Base-by-base conservation (phyloP, 2,888 invertebrate species). In the Caenorhabditis auriculariae region DNA sequence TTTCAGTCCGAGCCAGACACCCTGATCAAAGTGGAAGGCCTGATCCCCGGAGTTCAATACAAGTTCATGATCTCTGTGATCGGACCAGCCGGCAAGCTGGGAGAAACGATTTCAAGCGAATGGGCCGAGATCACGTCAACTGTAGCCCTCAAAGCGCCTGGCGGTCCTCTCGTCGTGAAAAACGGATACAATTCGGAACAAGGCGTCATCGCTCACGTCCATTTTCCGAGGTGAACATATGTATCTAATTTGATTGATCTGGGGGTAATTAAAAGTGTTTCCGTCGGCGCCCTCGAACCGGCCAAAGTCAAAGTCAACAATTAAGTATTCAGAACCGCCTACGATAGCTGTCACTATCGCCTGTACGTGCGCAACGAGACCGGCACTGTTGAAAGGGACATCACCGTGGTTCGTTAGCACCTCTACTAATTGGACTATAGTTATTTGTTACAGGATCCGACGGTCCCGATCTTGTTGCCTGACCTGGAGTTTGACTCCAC, bases 1-100 rank as follows among this genome's bases (percentile, higher is more conserved):
- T 61, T 75, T 42, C 58, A 75, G 75, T 69, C 77, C n/a, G 78
- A 78, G 54, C 54, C 69, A 2, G 58, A 57, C 23, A 62, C 51
- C 19, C 55, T 67, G 17, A 67, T 78, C 60, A 60, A 64, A 24
- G 77, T 74, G 1, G 76, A 76, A 27, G 76, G 76, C 17, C 53
- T 79, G 41, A 69, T 76, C 23, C 74, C 79, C n/a, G 79, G 79
- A 9, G 65, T 74, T 6, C 72, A 74, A 43, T 79, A 79, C 62
- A 72, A 69, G 26, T 79, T 79, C 59, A 54, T 69, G 37, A 52
- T 76, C 28, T 76, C 76, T 4, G 66, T 58, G 5, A 69, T 79
- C 7, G 74, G 74, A 42, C 72, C 78, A 19, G 68, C 51, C 35
- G 79, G 79, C 2, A 66, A 67, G 38, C 59, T 79, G 19, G 76